Evolutionary conservation across 1,140 invertebrate species (phyloP).

Genomic region (Zaprionus tsacasi): DNA sequence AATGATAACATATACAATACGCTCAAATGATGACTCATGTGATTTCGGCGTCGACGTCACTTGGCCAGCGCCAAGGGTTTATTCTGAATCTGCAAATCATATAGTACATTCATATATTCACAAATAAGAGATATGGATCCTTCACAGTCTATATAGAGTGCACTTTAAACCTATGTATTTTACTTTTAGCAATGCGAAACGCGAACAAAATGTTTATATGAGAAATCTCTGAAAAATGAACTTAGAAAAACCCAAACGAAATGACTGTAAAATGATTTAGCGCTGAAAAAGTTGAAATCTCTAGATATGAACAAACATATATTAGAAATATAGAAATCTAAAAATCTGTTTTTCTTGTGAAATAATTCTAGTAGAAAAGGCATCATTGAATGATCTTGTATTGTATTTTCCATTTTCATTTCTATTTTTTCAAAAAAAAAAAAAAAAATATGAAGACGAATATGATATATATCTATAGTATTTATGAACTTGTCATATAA

Average conservation of each 20-base stretch:
- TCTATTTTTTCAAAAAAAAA: neutral
- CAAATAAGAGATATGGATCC: neutral
- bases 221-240: constrained; percentile 50
- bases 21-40: constrained; percentile 84
- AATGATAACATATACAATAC: constrained; percentile 84
- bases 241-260: constrained; percentile 20
- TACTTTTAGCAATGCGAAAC: constrained; percentile 43
- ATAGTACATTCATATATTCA: constrained; percentile 12
- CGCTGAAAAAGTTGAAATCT: constrained; percentile 12
- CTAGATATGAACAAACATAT: neutral
- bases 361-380: neutral
- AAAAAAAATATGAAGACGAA: neutral
- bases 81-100: constrained; percentile 52
- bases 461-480: neutral
- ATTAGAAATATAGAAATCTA: neutral
- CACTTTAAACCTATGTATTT: constrained; percentile 27
- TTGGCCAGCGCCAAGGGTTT: constrained; percentile 73
- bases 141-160: neutral
- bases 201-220: constrained; percentile 27
- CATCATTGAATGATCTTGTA: neutral
- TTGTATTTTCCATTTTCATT: neutral
- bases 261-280: constrained; percentile 16
- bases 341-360: neutral
- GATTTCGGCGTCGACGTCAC: constrained; percentile 78
- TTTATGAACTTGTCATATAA: neutral